Evolutionary conservation across 2,888 invertebrate genomes (phyloP), one percentile per base, ranked within the genome.

Genomic region (Cantharis rustica): DNA sequence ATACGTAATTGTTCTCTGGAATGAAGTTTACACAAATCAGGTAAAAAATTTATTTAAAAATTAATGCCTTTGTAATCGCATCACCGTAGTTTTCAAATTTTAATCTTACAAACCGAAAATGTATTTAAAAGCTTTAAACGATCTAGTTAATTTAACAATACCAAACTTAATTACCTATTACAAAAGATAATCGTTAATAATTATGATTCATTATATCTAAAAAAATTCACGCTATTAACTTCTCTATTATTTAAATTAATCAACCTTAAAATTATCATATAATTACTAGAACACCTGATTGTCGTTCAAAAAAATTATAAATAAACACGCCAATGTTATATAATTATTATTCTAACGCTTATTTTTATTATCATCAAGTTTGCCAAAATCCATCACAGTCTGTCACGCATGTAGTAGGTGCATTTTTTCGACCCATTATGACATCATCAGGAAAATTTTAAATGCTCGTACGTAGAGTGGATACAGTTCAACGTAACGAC

Each of bases 1-100:
- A 62, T 77, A 61, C 17, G 71, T 77, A 23, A 71, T 73, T 64
- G 27, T 71, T n/a, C n/a, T 71, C 74, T 74, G 73, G 77, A 69
- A 63, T 20, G 71, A 71, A 20, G 72, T 61, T 23, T 9, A 71
- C 26, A 64, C 71, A 3, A 71, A 77, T 74, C 73, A 77, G 74
- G 77, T 77, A 61, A 77, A 71, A 15, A 20, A 64, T 11, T 64
- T 17, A 20, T 64, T 64, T 63, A 27, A 11, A 27, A 27, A 11
- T 27, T 27, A 27, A 7, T 7, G 23, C 23, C 1, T 23, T 23
- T 23, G 3, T 1, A 7, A 27, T 31, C 31, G n/a, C 13, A 31
- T 31, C 31, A 31, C 31, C 31, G 31, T 27, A 27, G 11, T 27
- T 27, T 27, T 27, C 11, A 27, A 27, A 23, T 23, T 7, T 7